Conservation (phyloP, 2,113 vertebrate species). For the Bostrychus sinensis region DNA sequence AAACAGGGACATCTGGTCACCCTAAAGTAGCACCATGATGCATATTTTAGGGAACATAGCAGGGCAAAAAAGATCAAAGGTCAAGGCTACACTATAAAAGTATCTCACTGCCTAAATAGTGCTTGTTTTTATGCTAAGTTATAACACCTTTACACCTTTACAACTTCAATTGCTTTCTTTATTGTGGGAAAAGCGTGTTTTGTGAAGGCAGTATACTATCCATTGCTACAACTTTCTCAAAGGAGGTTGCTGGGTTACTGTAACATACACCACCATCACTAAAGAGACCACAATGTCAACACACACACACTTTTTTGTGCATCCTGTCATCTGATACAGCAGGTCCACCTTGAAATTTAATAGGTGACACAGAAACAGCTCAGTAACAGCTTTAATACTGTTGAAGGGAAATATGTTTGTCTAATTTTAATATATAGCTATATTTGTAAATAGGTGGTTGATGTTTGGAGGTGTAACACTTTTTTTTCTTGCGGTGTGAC, state of each 20-base stretch:
- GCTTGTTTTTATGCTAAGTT: neutral
- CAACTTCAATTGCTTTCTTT: neutral
- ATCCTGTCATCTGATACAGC: slow-evolving; percentile 43
- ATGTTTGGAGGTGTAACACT: too few species aligned
- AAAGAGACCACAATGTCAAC: slow-evolving; percentile 3
- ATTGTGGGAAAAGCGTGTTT: neutral
- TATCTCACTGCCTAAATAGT: too few species aligned
- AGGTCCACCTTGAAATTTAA: slow-evolving; percentile 51
- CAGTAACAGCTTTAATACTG: slow-evolving; percentile 9
- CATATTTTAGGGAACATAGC: neutral
- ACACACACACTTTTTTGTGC: slow-evolving; percentile 26
- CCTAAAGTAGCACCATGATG: too few species aligned
- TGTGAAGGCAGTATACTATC: neutral
- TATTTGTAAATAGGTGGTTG: too few species aligned
- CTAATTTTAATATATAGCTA: too few species aligned
- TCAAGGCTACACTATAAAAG: neutral
- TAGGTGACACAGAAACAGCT: slow-evolving; percentile 24
- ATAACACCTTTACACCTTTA: neutral
- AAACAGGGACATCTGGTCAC: too few species aligned
- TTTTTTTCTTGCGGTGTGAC: too few species aligned
- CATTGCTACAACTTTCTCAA: slow-evolving; percentile 58
- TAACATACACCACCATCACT: slow-evolving; percentile 47
- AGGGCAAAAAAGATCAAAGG: neutral
- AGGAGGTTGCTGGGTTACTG: slow-evolving; percentile 68
- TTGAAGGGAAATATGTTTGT: too few species aligned